Percentiles rank a stretch among this genome's conserved stretches.
These are phyloP conservation scores for Scaptomyza flava DNA, from an alignment of 2,888 invertebrate species.

Conservation along the genomic window DNA sequence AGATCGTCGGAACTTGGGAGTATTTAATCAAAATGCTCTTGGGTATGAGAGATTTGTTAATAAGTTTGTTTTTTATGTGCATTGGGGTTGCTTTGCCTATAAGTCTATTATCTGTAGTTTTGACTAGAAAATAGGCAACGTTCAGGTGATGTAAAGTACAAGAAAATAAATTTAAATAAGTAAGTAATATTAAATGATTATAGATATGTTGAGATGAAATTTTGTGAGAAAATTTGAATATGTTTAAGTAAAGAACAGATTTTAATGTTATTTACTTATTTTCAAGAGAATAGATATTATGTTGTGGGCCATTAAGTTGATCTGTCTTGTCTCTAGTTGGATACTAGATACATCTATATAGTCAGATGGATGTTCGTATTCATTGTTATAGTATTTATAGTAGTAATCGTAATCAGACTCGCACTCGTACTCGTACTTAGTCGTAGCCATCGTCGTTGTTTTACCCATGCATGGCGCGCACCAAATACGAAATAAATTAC, in stretches of 20 bases:
- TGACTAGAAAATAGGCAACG: too few relatives aligned
- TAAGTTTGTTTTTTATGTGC: background rate
- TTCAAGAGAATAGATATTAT: background rate
- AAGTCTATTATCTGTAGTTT: too few relatives aligned
- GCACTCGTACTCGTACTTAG: conserved; percentile 40
- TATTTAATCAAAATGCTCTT: conserved; percentile 1
- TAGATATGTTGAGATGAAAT: too few relatives aligned
- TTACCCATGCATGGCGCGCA: conserved; percentile 71
- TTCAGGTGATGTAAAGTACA: too few relatives aligned
- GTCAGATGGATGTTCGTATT: conserved; percentile 28
- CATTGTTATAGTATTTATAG: conserved; percentile 10
- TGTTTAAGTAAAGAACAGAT: too few relatives aligned
- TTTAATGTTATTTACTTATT: too few relatives aligned
- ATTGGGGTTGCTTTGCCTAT: too few relatives aligned
- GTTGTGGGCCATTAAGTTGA: background rate
- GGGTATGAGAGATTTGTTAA: background rate
- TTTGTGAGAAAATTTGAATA: too few relatives aligned
- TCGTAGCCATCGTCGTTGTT: conserved; percentile 38
- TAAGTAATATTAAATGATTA: too few relatives aligned
- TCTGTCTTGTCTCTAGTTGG: conserved; percentile 12
- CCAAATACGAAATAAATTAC: conserved; percentile 82
- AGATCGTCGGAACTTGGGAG: conserved; percentile 36
- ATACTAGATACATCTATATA: conserved; percentile 41
- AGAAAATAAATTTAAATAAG: too few relatives aligned
- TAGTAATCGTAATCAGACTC: conserved; percentile 10